A percentile compares a stretch with the other conserved stretches of the same genome.
Evolutionary conservation across 2,113 vertebrate species (phyloP).

Genomic region (Perca schrenkii): DNA sequence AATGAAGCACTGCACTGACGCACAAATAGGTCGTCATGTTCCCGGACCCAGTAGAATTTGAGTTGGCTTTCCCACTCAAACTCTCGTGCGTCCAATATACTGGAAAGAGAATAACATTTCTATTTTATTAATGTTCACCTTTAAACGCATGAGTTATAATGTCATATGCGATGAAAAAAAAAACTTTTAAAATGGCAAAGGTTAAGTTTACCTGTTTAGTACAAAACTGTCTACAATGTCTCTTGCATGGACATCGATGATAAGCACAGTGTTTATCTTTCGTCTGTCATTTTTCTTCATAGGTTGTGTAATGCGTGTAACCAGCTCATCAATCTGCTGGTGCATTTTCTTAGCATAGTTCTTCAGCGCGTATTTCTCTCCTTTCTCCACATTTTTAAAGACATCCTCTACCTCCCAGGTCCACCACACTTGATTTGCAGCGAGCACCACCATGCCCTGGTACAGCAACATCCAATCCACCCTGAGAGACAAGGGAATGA

Average conservation of each 20-base stretch:
- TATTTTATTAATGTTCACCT: background rate
- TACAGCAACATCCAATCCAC: conserved; percentile 97
- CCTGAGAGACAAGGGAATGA: conserved; percentile 72
- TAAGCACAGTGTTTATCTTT: conserved; percentile 95
- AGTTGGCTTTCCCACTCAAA: conserved; percentile 99
- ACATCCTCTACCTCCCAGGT: conserved; percentile 97
- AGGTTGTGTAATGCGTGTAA: conserved; percentile 88
- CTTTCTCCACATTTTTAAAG: conserved; percentile 87
- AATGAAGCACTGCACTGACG: conserved; percentile 94
- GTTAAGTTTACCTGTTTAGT: conserved; percentile 80
- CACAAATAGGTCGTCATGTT: conserved; percentile 89
- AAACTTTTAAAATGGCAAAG: background rate
- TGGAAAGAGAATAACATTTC: conserved; percentile 59
- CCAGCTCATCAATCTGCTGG: conserved; percentile 91
- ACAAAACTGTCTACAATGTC: conserved; percentile 95
- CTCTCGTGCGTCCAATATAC: conserved; percentile 91
- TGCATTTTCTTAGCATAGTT: conserved; percentile 91
- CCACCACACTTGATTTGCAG: conserved; percentile 98
- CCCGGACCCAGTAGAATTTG: conserved; percentile 92
- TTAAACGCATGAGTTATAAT: background rate
- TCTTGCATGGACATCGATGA: conserved; percentile 96
- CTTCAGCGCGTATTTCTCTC: conserved; percentile 92
- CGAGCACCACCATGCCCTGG: conserved; percentile 97
- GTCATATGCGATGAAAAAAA: background rate
- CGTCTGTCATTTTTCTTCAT: conserved; percentile 91